These are phyloP conservation scores for Manis javanica DNA, from an alignment of 2,797 vertebrate species.

Conservation along the genomic window DNA sequence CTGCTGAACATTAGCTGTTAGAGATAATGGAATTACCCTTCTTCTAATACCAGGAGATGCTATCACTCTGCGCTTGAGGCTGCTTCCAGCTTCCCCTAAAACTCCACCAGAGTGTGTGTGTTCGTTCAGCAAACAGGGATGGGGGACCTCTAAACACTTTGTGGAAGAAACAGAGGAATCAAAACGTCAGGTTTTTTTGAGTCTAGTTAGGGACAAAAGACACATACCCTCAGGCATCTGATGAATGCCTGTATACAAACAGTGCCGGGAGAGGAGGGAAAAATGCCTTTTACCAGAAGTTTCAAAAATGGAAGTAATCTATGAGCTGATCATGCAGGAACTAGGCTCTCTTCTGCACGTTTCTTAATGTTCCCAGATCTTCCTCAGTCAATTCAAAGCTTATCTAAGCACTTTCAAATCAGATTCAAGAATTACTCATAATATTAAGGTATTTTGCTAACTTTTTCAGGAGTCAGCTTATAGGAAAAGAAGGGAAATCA, in stretches of 20 bases:
- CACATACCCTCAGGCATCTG: neutral
- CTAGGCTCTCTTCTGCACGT: neutral
- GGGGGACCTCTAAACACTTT: neutral
- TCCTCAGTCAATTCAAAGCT: neutral
- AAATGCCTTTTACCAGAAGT: neutral
- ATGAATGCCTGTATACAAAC: neutral
- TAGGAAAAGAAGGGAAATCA: neutral
- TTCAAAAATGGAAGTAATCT: neutral
- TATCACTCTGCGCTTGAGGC: neutral
- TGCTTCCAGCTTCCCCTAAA: neutral
- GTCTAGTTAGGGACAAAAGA: neutral
- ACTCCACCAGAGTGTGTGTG: neutral
- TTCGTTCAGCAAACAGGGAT: neutral
- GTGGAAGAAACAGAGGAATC: neutral
- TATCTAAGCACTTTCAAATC: neutral
- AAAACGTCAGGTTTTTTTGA: neutral
- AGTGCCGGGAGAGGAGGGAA: neutral
- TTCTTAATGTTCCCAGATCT: neutral
- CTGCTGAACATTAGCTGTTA: conserved; percentile 25
- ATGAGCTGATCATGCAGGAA: neutral
- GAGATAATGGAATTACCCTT: conserved; percentile 41
- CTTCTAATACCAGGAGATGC: neutral
- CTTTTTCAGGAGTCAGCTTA: neutral
- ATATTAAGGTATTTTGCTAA: neutral
- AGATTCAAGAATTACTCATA: neutral